Evolutionary conservation across 2,113 vertebrate species (phyloP).

Genomic region (Cyanistes caeruleus): DNA sequence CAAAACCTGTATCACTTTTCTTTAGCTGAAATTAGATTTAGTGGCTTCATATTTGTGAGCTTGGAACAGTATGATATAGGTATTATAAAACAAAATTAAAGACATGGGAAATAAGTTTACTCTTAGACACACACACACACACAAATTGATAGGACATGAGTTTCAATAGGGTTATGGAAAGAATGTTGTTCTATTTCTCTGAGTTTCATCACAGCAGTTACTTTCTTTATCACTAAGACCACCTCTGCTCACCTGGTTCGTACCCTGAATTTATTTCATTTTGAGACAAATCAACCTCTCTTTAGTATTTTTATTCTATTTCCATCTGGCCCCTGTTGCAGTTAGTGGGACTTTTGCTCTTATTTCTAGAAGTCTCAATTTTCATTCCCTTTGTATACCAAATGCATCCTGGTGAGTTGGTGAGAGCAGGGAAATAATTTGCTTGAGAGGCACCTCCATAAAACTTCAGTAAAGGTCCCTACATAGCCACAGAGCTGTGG

Average conservation of each 20-base stretch:
- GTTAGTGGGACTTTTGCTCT: neutral
- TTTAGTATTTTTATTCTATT: neutral
- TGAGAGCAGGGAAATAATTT: neutral
- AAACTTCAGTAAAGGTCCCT: neutral
- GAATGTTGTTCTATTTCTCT: neutral
- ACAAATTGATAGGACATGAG: neutral
- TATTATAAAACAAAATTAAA: neutral
- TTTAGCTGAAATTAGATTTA: neutral
- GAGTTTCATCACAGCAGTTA: neutral
- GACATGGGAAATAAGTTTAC: neutral
- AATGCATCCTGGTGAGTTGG: neutral
- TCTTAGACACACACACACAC: neutral
- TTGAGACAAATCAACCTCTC: neutral
- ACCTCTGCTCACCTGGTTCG: neutral
- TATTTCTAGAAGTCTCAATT: neutral
- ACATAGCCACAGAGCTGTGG: neutral
- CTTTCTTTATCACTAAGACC: neutral
- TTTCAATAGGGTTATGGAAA: neutral
- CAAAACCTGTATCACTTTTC: neutral
- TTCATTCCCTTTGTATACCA: neutral
- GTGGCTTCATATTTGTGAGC: neutral
- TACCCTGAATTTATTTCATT: neutral
- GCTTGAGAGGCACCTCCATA: fast-evolving
- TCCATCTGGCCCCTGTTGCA: neutral
- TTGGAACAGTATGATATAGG: neutral